A percentile compares a stretch with the other conserved stretches of the same genome.
Evolutionary conservation across 2,797 vertebrate species (phyloP).

Genomic region (Onychomys arenicola): DNA sequence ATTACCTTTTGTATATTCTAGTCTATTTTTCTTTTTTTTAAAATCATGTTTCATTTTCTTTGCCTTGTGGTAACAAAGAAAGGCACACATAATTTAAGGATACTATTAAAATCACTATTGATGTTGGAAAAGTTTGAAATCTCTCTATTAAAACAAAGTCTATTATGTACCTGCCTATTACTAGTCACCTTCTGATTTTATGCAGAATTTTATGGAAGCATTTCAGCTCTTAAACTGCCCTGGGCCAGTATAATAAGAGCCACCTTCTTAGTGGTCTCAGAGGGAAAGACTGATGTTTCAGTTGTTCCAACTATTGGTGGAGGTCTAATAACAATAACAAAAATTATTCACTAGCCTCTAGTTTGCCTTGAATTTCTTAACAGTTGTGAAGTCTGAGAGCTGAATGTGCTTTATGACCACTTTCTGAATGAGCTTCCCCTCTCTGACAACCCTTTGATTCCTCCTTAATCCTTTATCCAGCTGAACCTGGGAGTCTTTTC

Average conservation of each 20-base stretch:
- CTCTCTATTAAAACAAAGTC: background rate
- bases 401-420: background rate
- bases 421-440: background rate
- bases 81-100: background rate
- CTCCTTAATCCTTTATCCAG: background rate
- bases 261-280: background rate
- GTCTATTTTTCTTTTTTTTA: background rate
- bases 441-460: background rate
- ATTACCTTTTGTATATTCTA: background rate
- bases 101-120: background rate
- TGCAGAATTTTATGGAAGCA: background rate
- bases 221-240: background rate
- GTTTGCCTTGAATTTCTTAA: background rate
- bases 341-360: background rate
- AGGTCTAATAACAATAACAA: background rate
- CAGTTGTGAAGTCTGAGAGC: rapidly evolving
- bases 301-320: background rate
- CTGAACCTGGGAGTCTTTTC: background rate
- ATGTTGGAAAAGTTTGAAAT: background rate
- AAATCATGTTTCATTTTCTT: background rate
- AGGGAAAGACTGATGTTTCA: background rate
- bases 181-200: background rate
- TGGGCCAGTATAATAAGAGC: background rate
- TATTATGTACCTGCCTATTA: background rate
- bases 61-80: background rate